Base-by-base conservation (phyloP, 30 jellyfish, hydroid and myxozoan genomes). In the Catostylus mosaicus region DNA sequence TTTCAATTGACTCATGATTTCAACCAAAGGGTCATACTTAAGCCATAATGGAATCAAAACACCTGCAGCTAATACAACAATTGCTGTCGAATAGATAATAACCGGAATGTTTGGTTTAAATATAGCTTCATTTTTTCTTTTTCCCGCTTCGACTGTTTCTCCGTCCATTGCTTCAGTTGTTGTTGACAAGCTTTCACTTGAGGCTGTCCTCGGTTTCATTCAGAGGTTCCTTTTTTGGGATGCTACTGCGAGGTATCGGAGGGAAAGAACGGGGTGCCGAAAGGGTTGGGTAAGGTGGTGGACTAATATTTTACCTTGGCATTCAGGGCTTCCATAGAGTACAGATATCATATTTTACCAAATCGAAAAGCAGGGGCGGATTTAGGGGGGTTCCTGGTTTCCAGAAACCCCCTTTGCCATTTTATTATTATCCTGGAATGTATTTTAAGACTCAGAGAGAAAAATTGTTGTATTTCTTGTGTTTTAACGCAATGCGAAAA, bases 21-120 rank as follows among this genome's bases (percentile, higher is more conserved):
- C 33, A 24, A 72, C 73, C 18, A 85, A 23, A 0, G 85, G 84
- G 57, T 85, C 97, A 61, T 54, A 89, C 30, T 89, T 89, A 61
- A 51, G 72, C 84, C 90, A 88, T 3, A 89, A 54, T 9, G 97
- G 97, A 8, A 89, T 16, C n/a, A 80, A n/a, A 26, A 81, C 36
- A 34, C 85, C 48, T 19, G 38, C 69, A 4, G 90, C 90, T 19
- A 83, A 35, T 9, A 89, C 67, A 27, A 89, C 97, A 1, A 82
- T 32, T 18, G 85, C 90, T 10, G 90, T 73, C 26, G 86, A 19
- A n/a, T 33, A 48, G 0, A 75, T 18, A 26, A 75, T 75, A 18
- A 75, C 77, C 3, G 86, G 73, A 24, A 75, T 30, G 32, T 75
- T 45, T 27, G 86, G 86, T 47, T 70, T 33, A 12, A 36, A 46